Evolutionary conservation across 37 sponge, comb jelly and placozoan genomes (phyloP).

Genomic region (Hormiphora californensis): DNA sequence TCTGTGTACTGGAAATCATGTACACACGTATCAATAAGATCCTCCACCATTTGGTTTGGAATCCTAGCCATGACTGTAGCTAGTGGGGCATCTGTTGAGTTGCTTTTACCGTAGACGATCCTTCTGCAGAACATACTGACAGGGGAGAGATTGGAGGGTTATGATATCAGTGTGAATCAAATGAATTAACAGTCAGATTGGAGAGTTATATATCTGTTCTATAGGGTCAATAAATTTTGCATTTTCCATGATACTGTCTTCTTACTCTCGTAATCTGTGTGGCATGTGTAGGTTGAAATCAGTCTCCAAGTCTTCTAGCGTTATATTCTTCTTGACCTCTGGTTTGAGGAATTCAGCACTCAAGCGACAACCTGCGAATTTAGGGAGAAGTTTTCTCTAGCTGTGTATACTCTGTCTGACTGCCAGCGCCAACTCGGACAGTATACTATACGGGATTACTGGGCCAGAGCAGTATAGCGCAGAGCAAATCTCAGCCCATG

Average conservation of each 20-base stretch:
- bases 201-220: too few relatives aligned
- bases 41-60: not conserved
- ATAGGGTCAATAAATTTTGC: too few relatives aligned
- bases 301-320: too few relatives aligned
- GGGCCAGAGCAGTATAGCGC: too few relatives aligned
- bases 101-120: not conserved
- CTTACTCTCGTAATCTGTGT: too few relatives aligned
- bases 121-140: not conserved
- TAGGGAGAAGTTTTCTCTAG: not conserved
- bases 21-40: conserved; percentile 3
- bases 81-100: not conserved
- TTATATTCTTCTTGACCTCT: too few relatives aligned
- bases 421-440: too few relatives aligned
- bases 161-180: not conserved
- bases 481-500: too few relatives aligned
- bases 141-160: not conserved
- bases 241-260: too few relatives aligned
- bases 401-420: not conserved
- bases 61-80: not conserved
- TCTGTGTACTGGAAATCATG: not conserved
- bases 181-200: too few relatives aligned
- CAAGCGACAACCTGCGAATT: not conserved
- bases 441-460: too few relatives aligned
- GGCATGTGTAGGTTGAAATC: too few relatives aligned
- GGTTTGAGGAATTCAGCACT: not conserved